These are phyloP conservation scores for Chiloscyllium plagiosum DNA, from an alignment of 2,113 vertebrate genomes.

Conservation along the genomic window DNA sequence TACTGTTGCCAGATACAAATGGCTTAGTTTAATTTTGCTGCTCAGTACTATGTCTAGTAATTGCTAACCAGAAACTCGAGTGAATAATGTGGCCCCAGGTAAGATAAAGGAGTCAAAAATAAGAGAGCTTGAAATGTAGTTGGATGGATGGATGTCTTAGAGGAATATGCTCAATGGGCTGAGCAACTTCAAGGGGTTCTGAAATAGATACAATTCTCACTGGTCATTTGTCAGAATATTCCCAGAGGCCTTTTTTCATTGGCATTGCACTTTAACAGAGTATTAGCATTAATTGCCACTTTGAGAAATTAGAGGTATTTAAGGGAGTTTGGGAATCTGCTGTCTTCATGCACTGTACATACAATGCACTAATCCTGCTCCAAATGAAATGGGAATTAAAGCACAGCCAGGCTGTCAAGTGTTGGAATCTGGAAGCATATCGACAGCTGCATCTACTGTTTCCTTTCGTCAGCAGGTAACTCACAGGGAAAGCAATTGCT, in stretches of 20 bases:
- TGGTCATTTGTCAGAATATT: not conserved
- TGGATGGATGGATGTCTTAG: not conserved
- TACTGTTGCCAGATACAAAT: not conserved
- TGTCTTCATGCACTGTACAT: not conserved
- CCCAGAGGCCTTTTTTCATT: not conserved
- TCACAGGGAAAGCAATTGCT: not conserved
- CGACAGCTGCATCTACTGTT: not conserved
- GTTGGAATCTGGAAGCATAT: not conserved
- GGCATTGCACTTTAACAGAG: not conserved
- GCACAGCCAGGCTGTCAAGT: not conserved
- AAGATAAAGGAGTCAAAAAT: not conserved
- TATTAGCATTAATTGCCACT: not conserved
- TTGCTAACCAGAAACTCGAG: not conserved
- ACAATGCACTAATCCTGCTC: not conserved
- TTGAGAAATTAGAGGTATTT: not conserved
- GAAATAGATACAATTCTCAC: not conserved
- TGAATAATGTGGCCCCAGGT: not conserved
- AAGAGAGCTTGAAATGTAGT: not conserved
- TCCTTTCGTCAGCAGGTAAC: too few species aligned
- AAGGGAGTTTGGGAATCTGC: not conserved
- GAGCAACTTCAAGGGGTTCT: not conserved
- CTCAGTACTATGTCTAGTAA: not conserved
- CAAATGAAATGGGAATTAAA: not conserved
- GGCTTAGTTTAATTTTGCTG: not conserved
- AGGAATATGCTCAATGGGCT: not conserved